These are phyloP conservation scores for Heliconius charithonia DNA, from an alignment of 2,888 invertebrate genomes.

Conservation along the genomic window DNA sequence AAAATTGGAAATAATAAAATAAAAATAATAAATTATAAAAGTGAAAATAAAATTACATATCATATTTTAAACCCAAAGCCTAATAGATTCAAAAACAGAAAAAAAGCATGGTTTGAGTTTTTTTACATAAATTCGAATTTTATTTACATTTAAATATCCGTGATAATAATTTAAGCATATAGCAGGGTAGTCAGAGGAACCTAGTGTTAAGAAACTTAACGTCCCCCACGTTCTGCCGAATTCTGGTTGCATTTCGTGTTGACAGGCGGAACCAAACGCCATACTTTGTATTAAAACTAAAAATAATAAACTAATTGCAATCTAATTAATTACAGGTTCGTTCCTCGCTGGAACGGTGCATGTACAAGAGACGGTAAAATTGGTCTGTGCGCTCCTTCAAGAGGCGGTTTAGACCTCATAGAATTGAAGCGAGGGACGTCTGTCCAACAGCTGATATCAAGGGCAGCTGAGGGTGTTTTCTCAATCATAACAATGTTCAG, in stretches of 20 bases:
- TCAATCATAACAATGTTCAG: conserved; percentile 97
- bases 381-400: conserved; percentile 95
- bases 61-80: no score
- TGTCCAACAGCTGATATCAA: conserved; percentile 94
- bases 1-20: no score
- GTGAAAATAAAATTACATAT: no score
- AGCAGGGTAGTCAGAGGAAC: background rate
- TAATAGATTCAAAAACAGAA: no score
- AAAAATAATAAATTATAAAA: no score
- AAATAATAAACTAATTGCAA: background rate
- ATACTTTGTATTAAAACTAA: background rate
- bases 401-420: conserved; percentile 96
- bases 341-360: conserved; percentile 96
- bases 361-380: conserved; percentile 94
- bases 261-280: background rate
- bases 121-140: no score
- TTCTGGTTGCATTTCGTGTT: background rate
- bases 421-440: conserved; percentile 95
- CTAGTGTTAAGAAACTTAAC: background rate
- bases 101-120: no score
- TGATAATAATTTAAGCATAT: background rate
- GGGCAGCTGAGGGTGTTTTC: conserved; percentile 98
- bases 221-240: background rate
- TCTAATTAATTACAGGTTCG: conserved; percentile 77
- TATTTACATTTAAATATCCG: no score